A percentile compares a stretch with the other conserved stretches of the same genome.
Conservation (phyloP, 2,113 vertebrate species). For the Melanerpes aurifrons region DNA sequence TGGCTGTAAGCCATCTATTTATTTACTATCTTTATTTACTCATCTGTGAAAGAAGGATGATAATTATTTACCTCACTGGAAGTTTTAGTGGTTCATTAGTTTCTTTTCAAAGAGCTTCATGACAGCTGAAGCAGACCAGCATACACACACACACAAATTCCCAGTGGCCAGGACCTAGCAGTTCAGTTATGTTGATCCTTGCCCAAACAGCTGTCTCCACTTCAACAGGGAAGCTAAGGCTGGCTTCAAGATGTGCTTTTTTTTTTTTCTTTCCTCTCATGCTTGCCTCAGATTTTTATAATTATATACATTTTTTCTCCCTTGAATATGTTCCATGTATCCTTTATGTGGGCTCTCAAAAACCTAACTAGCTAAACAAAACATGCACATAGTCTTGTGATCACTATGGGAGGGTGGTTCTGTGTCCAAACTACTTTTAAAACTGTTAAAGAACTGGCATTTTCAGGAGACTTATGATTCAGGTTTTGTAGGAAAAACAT, state of each 20-base stretch:
- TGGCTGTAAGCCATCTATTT: neutral
- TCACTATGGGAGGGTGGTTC: neutral
- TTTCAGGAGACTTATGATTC: neutral
- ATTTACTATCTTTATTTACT: slow-evolving; percentile 19
- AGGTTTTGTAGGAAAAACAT: neutral
- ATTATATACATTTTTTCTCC: neutral
- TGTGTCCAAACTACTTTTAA: neutral
- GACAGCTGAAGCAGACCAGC: slow-evolving; percentile 14
- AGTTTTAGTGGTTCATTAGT: neutral
- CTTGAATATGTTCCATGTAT: neutral
- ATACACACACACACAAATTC: neutral
- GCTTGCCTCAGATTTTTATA: neutral
- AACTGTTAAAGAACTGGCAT: neutral
- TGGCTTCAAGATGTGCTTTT: neutral
- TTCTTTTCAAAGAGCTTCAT: slow-evolving; percentile 3
- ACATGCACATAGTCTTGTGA: neutral
- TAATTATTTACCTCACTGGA: slow-evolving; percentile 21
- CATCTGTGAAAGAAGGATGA: neutral
- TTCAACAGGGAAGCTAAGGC: neutral
- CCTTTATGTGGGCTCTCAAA: neutral
- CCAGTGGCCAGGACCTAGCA: neutral
- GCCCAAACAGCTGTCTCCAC: neutral
- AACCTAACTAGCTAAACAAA: neutral
- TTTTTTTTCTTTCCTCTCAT: neutral
- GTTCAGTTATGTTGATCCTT: neutral